Percentiles rank a stretch among this genome's conserved stretches.
These are phyloP conservation scores for Scyliorhinus canicula DNA, from an alignment of 2,797 vertebrate genomes.

Conservation along the genomic window DNA sequence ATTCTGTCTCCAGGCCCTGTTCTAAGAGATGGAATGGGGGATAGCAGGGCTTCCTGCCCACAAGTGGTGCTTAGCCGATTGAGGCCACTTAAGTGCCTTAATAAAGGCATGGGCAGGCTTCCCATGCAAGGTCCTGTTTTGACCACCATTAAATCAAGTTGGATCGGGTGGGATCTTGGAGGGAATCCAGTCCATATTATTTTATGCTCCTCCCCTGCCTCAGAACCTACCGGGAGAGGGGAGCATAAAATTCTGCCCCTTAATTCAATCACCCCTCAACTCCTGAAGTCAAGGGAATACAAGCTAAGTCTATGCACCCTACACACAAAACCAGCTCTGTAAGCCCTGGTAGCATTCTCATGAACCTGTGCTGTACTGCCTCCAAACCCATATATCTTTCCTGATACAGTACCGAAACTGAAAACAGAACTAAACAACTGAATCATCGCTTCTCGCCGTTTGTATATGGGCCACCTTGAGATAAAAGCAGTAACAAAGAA, in stretches of 20 bases:
- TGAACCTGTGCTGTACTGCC: background rate
- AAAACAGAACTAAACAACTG: background rate
- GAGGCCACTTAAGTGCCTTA: too few relatives aligned
- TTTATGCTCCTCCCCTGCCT: too few relatives aligned
- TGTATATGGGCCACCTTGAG: background rate
- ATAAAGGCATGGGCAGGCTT: too few relatives aligned
- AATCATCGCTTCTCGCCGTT: background rate
- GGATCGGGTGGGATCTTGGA: too few relatives aligned
- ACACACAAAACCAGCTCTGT: background rate
- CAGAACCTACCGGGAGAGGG: too few relatives aligned
- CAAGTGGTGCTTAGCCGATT: too few relatives aligned
- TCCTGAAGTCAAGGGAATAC: background rate
- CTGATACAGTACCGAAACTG: background rate
- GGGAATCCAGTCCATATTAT: too few relatives aligned
- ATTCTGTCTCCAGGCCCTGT: too few relatives aligned
- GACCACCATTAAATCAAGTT: too few relatives aligned
- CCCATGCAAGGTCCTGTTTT: too few relatives aligned
- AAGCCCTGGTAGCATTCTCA: background rate
- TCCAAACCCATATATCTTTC: background rate
- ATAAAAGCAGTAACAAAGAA: background rate
- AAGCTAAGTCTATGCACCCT: background rate
- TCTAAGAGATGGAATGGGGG: too few relatives aligned
- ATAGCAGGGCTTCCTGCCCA: too few relatives aligned
- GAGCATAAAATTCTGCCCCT: background rate
- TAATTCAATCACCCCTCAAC: background rate